phyloP scores from a whole-genome alignment of 2,888 invertebrate species.

The Leucophenga maculata region DNA sequence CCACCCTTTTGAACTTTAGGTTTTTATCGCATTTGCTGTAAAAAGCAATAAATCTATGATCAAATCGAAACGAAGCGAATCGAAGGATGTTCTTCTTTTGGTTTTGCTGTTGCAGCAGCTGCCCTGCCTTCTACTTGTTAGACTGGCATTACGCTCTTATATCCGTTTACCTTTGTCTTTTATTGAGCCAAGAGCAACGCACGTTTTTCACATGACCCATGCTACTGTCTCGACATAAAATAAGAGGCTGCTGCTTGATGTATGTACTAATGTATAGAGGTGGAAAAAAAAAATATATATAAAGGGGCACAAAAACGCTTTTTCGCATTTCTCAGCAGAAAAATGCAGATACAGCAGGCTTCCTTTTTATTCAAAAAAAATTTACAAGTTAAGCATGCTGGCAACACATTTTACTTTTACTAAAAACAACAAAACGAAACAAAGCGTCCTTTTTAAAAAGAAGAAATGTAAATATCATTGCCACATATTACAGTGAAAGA shows the following conservation, averaged over 20 bases:
- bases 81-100: not conserved
- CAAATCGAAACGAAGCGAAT: constrained; percentile 48
- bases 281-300: not conserved
- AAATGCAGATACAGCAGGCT: constrained; percentile 27
- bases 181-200: not conserved
- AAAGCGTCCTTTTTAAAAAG: constrained; percentile 33
- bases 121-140: too few relatives aligned
- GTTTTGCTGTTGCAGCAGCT: too few relatives aligned
- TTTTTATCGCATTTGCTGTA: constrained; percentile 50
- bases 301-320: constrained; percentile 11
- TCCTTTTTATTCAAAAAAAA: constrained; percentile 48
- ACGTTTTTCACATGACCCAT: constrained; percentile 12
- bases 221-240: not conserved
- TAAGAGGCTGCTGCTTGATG: too few relatives aligned
- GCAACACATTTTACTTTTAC: constrained; percentile 20
- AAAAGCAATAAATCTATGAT: constrained; percentile 65
- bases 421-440: not conserved
- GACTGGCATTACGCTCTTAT: not conserved
- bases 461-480: constrained; percentile 64
- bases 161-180: constrained; percentile 12
- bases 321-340: constrained; percentile 24
- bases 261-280: not conserved
- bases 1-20: constrained; percentile 37
- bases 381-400: constrained; percentile 43
- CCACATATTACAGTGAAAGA: constrained; percentile 25